These are phyloP conservation scores for Orthosia gracilis DNA, from an alignment of 2,888 invertebrate genomes.

Conservation along the genomic window DNA sequence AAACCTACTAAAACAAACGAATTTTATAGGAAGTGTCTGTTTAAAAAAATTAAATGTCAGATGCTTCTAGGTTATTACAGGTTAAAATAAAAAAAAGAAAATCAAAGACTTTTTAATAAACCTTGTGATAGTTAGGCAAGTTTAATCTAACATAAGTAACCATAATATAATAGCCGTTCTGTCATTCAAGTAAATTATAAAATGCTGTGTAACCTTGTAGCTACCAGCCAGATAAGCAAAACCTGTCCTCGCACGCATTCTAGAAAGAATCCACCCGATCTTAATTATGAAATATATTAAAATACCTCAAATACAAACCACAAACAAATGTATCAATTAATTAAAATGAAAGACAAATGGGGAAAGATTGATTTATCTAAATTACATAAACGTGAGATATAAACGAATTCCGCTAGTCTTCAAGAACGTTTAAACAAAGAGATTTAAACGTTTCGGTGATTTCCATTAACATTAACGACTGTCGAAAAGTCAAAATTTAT, in stretches of 20 bases:
- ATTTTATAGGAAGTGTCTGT: neutral
- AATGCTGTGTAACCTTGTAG: slow-evolving; percentile 1
- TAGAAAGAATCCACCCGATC: slow-evolving; percentile 1
- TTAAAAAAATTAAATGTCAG: neutral
- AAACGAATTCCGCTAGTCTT: neutral
- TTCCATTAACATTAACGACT: neutral
- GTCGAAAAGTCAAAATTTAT: neutral
- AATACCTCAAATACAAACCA: slow-evolving; percentile 24
- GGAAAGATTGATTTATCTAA: slow-evolving; percentile 27
- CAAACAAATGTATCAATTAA: slow-evolving; percentile 14
- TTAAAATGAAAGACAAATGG: slow-evolving; percentile 14
- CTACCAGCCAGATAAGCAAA: neutral
- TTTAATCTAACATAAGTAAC: slow-evolving; percentile 5
- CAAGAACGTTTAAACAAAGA: neutral
- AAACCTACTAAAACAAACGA: neutral
- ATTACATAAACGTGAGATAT: slow-evolving; percentile 25
- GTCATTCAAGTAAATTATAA: slow-evolving; percentile 32
- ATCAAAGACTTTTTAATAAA: slow-evolving; percentile 5
- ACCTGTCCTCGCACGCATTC: slow-evolving; percentile 21
- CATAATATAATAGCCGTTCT: neutral
- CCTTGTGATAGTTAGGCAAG: slow-evolving; percentile 8
- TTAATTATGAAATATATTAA: slow-evolving; percentile 24
- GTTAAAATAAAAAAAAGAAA: slow-evolving; percentile 32
- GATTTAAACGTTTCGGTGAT: no score
- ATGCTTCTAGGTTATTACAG: neutral